These are phyloP conservation scores for Orycteropus afer DNA, from an alignment of 2,113 vertebrate genomes.

Conservation along the genomic window DNA sequence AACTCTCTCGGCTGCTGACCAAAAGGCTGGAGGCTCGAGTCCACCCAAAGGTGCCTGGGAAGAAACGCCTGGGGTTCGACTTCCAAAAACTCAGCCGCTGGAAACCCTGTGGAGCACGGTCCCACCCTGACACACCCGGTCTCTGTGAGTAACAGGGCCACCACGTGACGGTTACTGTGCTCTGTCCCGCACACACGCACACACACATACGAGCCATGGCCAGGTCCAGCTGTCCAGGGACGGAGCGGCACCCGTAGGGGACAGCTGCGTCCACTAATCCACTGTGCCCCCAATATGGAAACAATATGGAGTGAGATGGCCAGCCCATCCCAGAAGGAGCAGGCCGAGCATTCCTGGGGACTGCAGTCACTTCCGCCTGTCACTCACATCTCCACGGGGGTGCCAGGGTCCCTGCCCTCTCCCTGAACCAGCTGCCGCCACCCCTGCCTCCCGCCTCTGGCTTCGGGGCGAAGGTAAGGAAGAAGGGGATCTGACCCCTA, in stretches of 20 bases:
- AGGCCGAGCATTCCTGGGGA: neutral
- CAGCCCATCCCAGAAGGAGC: neutral
- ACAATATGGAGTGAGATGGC: fast-evolving
- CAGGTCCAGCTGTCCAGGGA: neutral
- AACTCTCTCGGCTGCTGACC: too few species aligned
- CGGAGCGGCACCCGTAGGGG: neutral
- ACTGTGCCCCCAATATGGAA: neutral
- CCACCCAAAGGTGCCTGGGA: too few species aligned
- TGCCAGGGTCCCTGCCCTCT: neutral
- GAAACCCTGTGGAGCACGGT: too few species aligned
- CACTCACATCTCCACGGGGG: neutral
- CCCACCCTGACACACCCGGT: neutral
- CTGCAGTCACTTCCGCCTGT: neutral
- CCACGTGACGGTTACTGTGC: too few species aligned
- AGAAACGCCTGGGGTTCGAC: neutral
- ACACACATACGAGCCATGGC: neutral
- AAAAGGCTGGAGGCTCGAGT: too few species aligned
- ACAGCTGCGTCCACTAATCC: neutral
- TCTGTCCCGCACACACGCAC: too few species aligned
- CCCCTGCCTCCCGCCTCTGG: neutral
- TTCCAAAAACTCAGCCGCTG: neutral
- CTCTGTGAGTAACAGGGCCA: too few species aligned
- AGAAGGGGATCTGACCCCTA: neutral
- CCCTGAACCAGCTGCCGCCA: neutral
- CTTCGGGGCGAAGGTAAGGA: neutral